phyloP scores from a whole-genome alignment of 2,113 vertebrate species.

The Phycodurus eques region DNA sequence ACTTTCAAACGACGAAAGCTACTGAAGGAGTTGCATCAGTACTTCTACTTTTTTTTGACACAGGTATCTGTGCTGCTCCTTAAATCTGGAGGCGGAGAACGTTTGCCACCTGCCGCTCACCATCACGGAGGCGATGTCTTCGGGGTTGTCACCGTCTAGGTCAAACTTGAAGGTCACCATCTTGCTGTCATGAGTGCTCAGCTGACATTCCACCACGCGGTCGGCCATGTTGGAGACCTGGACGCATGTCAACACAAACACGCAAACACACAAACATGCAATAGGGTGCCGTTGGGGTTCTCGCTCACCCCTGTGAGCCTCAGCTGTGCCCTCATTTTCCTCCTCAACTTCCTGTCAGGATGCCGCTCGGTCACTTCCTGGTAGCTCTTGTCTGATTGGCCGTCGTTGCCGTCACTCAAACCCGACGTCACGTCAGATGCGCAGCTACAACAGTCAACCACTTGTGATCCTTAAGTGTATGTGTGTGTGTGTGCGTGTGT shows the following conservation, averaged over 20 bases:
- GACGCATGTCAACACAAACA: background rate
- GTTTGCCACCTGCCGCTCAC: constrained; percentile 64
- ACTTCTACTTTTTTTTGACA: too few relatives aligned
- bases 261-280: background rate
- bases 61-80: too few relatives aligned
- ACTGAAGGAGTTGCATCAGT: too few relatives aligned
- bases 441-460: constrained; percentile 64
- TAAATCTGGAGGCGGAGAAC: too few relatives aligned
- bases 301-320: constrained; percentile 83
- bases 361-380: constrained; percentile 56
- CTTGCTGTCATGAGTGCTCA: constrained; percentile 93
- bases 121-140: constrained; percentile 92
- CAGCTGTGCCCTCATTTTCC: constrained; percentile 82
- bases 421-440: constrained; percentile 85
- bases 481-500: background rate
- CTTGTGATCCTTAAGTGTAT: background rate
- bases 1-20: too few relatives aligned
- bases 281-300: background rate
- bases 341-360: constrained; percentile 75
- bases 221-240: constrained; percentile 84
- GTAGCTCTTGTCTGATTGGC: constrained; percentile 70
- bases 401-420: constrained; percentile 84
- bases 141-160: constrained; percentile 91
- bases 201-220: constrained; percentile 91
- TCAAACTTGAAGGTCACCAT: constrained; percentile 98